A percentile compares a stretch with the other conserved stretches of the same genome.
phyloP scores from a whole-genome alignment of 37 sponge, comb jelly and placozoan genomes.

The Geodia barretti region DNA sequence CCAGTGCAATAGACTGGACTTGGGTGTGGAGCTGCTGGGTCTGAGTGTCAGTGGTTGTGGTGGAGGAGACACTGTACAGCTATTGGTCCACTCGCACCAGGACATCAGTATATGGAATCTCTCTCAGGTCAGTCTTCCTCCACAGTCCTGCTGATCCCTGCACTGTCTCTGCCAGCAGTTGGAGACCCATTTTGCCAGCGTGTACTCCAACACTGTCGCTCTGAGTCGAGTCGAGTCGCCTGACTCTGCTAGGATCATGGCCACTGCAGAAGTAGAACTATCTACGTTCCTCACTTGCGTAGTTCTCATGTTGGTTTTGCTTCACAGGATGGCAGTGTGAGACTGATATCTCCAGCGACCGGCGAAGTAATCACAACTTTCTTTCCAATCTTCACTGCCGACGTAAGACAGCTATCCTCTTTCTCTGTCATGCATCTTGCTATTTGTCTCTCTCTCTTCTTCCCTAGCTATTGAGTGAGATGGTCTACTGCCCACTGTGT shows the following conservation, averaged over 20 bases:
- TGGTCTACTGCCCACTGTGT: constrained; percentile 32
- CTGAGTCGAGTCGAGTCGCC: constrained; percentile 8
- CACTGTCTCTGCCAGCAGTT: constrained; percentile 20
- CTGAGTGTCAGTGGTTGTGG: constrained; percentile 23
- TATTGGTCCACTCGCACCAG: constrained; percentile 35
- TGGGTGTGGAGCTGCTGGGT: constrained; percentile 37
- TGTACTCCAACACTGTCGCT: constrained; percentile 35
- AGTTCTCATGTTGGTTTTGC: background rate
- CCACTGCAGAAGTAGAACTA: constrained; percentile 49
- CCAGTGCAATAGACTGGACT: constrained; percentile 26
- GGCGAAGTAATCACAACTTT: constrained; percentile 53
- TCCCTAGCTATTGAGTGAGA: constrained; percentile 37
- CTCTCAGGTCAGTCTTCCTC: constrained; percentile 21
- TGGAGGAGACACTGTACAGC: constrained; percentile 2
- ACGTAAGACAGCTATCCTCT: constrained; percentile 9
- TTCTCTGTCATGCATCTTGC: background rate
- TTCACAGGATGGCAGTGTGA: constrained; percentile 66
- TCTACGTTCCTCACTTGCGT: background rate
- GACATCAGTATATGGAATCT: constrained; percentile 25
- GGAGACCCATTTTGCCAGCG: constrained; percentile 46
- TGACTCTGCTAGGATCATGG: constrained; percentile 24
- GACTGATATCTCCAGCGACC: constrained; percentile 60
- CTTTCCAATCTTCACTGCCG: constrained; percentile 54
- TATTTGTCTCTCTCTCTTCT: background rate
- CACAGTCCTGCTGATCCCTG: background rate